phyloP scores from a whole-genome alignment of 2,113 vertebrate genomes.

The Pogonocichla stellata region DNA sequence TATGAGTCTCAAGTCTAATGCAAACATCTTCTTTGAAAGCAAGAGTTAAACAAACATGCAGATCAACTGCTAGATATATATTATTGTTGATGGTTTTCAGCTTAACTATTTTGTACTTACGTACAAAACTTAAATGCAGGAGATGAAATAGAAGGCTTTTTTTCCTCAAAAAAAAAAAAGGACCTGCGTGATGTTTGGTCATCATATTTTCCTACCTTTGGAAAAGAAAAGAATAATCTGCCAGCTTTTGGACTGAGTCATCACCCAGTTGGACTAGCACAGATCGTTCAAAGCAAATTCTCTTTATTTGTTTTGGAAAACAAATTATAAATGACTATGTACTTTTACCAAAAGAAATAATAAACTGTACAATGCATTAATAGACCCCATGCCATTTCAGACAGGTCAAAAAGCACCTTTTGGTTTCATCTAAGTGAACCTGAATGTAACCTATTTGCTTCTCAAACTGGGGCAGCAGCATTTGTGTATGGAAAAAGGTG shows the following conservation, averaged over 20 bases:
- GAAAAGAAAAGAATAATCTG: not conserved
- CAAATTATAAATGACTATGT: not conserved
- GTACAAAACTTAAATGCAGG: not conserved
- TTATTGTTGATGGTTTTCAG: not conserved
- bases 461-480: not conserved
- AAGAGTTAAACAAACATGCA: not conserved
- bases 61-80: not conserved
- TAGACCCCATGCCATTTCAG: not conserved
- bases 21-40: not conserved
- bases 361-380: not conserved
- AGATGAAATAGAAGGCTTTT: not conserved
- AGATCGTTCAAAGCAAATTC: not conserved
- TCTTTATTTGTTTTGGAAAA: not conserved
- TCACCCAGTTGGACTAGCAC: not conserved
- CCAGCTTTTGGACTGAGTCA: not conserved
- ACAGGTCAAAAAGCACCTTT: not conserved
- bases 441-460: not conserved
- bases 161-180: not conserved
- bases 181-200: not conserved
- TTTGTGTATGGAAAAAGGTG: not conserved
- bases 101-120: not conserved
- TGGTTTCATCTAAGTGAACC: not conserved
- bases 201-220: not conserved
- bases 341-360: not conserved
- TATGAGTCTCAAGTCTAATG: not conserved